These are phyloP conservation scores for Adelognathus sp. DNA, from an alignment of 2,888 invertebrate genomes.

Conservation along the genomic window DNA sequence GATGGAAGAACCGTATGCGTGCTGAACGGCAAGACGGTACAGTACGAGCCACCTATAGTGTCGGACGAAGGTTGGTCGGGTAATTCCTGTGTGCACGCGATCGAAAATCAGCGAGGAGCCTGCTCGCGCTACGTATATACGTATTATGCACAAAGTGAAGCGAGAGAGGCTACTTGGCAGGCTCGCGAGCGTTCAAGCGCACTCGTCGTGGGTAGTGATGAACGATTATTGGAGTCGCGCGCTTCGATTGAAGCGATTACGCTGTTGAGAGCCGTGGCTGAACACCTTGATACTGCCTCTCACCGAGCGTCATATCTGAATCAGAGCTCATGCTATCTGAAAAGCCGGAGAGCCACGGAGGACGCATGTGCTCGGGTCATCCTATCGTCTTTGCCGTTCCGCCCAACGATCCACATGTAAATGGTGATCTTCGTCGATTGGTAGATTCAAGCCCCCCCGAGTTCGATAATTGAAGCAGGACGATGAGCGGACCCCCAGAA, in stretches of 20 bases:
- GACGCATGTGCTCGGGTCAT: too few relatives aligned
- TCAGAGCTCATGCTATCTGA: neutral
- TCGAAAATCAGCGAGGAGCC: slow-evolving; percentile 31
- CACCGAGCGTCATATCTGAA: neutral
- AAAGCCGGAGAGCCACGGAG: neutral
- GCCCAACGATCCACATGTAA: too few relatives aligned
- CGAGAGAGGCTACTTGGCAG: slow-evolving; percentile 9
- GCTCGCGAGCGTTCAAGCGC: slow-evolving; percentile 23
- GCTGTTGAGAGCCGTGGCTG: neutral
- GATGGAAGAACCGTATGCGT: neutral
- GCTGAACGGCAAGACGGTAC: neutral
- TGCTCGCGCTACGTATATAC: neutral
- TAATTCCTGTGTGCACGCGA: slow-evolving; percentile 39
- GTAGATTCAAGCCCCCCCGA: too few relatives aligned
- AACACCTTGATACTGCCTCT: slow-evolving; percentile 15
- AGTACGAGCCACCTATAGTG: neutral
- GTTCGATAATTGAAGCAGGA: too few relatives aligned
- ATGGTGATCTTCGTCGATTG: too few relatives aligned
- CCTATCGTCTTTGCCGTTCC: too few relatives aligned
- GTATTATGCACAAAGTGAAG: slow-evolving; percentile 1
- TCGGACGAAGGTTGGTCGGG: slow-evolving; percentile 26
- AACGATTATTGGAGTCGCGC: slow-evolving; percentile 42
- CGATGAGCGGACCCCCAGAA: too few relatives aligned
- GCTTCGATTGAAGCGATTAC: slow-evolving; percentile 38
- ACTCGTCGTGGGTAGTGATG: slow-evolving; percentile 43